Evolutionary conservation across 1,140 invertebrate genomes (phyloP).

Genomic region (Drosophila kepulauana): DNA sequence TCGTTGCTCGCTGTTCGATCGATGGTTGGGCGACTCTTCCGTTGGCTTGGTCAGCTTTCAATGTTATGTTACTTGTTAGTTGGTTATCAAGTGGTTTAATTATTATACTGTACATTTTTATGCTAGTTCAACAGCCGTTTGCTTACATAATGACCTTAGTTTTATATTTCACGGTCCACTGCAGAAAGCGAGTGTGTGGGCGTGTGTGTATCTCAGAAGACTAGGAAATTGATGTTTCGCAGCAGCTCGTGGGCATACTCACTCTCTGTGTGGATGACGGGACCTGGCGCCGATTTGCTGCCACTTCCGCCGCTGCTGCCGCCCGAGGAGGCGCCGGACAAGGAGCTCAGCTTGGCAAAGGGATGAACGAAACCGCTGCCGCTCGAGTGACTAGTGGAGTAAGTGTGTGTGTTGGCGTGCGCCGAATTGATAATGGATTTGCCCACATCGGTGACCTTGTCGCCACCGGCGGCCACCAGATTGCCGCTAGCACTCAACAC

Average conservation of each 20-base stretch:
- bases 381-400: conserved; percentile 59
- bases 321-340: conserved; percentile 80
- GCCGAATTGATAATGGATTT: conserved; percentile 91
- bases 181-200: conserved; percentile 6
- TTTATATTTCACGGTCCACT: conserved; percentile 52
- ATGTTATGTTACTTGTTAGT: conserved; percentile 43
- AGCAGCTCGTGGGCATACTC: conserved; percentile 60
- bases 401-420: conserved; percentile 86
- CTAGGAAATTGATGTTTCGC: conserved; percentile 34
- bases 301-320: conserved; percentile 70
- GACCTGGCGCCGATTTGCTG: conserved; percentile 56
- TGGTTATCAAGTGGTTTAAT: conserved; percentile 62
- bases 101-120: conserved; percentile 30
- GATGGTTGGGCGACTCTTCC: conserved; percentile 55
- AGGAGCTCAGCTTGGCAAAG: conserved; percentile 75
- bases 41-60: conserved; percentile 47
- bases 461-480: conserved; percentile 86
- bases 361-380: conserved; percentile 63
- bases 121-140: conserved; percentile 33
- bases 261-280: conserved; percentile 79
- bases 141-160: conserved; percentile 55
- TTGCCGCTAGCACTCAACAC: conserved; percentile 90
- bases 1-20: not conserved
- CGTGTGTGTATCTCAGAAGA: conserved; percentile 33
- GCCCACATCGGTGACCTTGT: conserved; percentile 91